Base-by-base conservation (phyloP, 2,113 vertebrate genomes). In the Ciconia boyciana region DNA sequence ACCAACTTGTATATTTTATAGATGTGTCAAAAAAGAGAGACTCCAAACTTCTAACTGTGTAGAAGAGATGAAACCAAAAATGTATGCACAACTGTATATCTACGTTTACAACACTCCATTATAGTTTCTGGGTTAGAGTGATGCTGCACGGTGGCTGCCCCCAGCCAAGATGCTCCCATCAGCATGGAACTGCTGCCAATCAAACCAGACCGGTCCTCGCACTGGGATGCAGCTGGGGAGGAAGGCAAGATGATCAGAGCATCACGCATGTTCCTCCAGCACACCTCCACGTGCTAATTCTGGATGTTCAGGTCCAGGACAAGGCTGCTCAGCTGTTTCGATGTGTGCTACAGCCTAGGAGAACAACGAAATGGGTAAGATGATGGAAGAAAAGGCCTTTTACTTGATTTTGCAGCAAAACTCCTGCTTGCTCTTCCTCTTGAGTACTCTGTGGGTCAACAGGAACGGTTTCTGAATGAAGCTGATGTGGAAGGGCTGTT, bases 381-480 rank as follows among this genome's bases (percentile, higher is more conserved):
- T 6, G 41, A 44, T 13, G 55, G 43, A 46, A 87, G 48, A 76
- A 88, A 85, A 2, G 7, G 51, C 32, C 29, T 82, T 78, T 65
- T 7, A 21, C 26, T 55, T n/a, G 54, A 77, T 81, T 90, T 61
- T 58, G 46, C 31, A 64, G 44, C 51, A 70, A 17, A 93, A 13
- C 6, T 65, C 44, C 20, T 34, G 12, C 51, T 54, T 60, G 48
- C 15, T 57, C 14, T 34, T 87, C 60, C 31, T 90, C 46, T 70
- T 0, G 0, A 55, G 26, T 0, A 6, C 57, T 34, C 29, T 31
- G 24, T 2, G 18, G 54, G 58, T 20, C 16, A 78, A 16, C 24
- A 79, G 55, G 26, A 14, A 46, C 0, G 5, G 17, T 29, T 85
- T 70, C 86, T 58, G 62, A 72, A 49, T 1, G n/a, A 36, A 66